A percentile compares a stretch with the other conserved stretches of the same genome.
These are phyloP conservation scores for Sycophila sp. DNA, from an alignment of 1,140 invertebrate species.

Conservation along the genomic window DNA sequence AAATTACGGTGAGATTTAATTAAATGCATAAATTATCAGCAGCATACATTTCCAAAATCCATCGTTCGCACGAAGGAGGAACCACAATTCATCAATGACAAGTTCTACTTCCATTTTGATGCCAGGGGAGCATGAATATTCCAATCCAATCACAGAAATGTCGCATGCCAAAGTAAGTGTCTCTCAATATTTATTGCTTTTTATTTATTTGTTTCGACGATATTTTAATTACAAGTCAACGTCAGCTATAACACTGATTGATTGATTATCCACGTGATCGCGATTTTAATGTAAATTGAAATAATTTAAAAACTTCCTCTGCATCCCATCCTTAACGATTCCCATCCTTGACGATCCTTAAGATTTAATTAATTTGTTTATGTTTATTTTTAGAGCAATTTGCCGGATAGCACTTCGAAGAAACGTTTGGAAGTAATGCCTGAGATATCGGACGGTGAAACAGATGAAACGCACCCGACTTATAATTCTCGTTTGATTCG, in stretches of 20 bases:
- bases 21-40: too few relatives aligned
- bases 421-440: conserved; percentile 12
- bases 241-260: too few relatives aligned
- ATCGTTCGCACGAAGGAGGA: conserved; percentile 46
- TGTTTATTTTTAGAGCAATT: not conserved
- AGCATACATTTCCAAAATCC: conserved; percentile 64
- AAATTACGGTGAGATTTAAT: too few relatives aligned
- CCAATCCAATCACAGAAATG: conserved; percentile 53
- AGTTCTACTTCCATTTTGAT: conserved; percentile 43
- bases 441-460: conserved; percentile 11
- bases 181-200: too few relatives aligned
- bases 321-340: too few relatives aligned
- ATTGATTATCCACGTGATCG: too few relatives aligned
- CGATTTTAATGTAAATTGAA: too few relatives aligned
- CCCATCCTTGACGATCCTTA: too few relatives aligned
- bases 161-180: conserved; percentile 32
- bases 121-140: conserved; percentile 60
- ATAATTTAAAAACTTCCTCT: too few relatives aligned
- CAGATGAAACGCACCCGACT: not conserved
- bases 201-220: too few relatives aligned
- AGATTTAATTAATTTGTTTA: too few relatives aligned
- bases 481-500: conserved; percentile 17
- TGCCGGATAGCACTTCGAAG: not conserved
- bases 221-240: too few relatives aligned
- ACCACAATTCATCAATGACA: not conserved